Evolutionary conservation across 2,888 invertebrate genomes (phyloP).

Genomic region (Smittia sp.): DNA sequence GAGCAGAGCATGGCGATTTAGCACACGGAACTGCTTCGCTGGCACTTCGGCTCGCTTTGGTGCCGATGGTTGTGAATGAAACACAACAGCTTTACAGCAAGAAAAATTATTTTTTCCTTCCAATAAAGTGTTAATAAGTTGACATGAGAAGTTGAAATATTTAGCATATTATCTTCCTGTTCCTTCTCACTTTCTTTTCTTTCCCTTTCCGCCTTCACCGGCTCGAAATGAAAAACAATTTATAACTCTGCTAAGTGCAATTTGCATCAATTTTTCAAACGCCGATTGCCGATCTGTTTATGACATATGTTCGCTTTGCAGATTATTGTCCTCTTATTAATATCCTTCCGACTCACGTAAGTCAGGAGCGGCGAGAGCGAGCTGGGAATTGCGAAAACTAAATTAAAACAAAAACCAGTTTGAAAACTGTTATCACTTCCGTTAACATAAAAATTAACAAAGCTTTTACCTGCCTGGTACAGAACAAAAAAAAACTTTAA

Average conservation of each 20-base stretch:
- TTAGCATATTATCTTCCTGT: constrained; percentile 20
- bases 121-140: constrained; percentile 41
- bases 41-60: neutral
- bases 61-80: constrained; percentile 10
- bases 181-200: neutral
- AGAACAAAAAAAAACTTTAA: constrained; percentile 30
- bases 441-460: constrained; percentile 27
- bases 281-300: neutral
- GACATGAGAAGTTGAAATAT: constrained; percentile 32
- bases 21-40: neutral
- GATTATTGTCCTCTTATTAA: neutral
- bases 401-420: constrained; percentile 17
- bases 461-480: constrained; percentile 38
- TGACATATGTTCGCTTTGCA: neutral
- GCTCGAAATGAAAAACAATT: constrained; percentile 14
- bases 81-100: constrained; percentile 7
- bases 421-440: constrained; percentile 41
- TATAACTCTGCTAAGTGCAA: constrained; percentile 19
- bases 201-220: neutral
- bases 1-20: too few species aligned
- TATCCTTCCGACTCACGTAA: neutral
- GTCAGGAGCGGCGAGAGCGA: neutral
- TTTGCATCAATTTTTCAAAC: constrained; percentile 21
- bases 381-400: constrained; percentile 1
- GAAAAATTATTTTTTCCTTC: neutral